Evolutionary conservation across 2,113 vertebrate genomes (phyloP), one percentile per base, ranked within the genome.

Genomic region (Dromaius novaehollandiae): DNA sequence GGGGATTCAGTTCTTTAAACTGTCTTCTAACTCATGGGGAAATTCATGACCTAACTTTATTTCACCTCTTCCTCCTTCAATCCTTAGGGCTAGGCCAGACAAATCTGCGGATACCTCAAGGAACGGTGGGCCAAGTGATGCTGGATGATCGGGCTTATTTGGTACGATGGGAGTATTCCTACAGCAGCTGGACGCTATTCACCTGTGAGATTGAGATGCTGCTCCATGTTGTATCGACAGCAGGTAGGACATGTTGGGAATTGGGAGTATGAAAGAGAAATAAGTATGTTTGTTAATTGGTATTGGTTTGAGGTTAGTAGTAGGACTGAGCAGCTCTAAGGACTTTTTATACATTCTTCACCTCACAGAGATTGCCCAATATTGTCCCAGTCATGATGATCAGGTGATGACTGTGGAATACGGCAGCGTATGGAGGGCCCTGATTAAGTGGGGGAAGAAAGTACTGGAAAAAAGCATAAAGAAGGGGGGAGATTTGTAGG

Each of bases 171-270:
- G 99, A 99, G 3, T 99, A 99, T 94, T 99, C 99, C 14, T 99
- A 99, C 87, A 99, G 99, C 96, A 98, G 99, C 94, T 99, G 99
- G 99, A 99, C 99, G 10, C 98, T 99, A 40, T 99, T 99, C 91
- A 99, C 99, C 50, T 99, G 99, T 7, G 99, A 99, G 98, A 99
- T 99, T 85, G 99, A 99, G 96, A 99, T 99, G 99, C 98, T 99
- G 86, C 99, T 99, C 24, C 99, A 99, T 10, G 99, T 99, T 6
- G 99, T 99, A 50, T 99, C 99, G 1, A 99, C 99, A 36, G 99
- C 99, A 98, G 99, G 99, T 99, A 96, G 97, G 95, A 88, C 36
- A 82, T 58, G 5, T 58, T 69, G 9, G 58, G 50, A 64, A 20
- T 38, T 48, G 17, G 18, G 42, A 61, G 7, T 48, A 15, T 48